Base-by-base conservation (phyloP, 2,113 vertebrate genomes). In the Nymphicus hollandicus region DNA sequence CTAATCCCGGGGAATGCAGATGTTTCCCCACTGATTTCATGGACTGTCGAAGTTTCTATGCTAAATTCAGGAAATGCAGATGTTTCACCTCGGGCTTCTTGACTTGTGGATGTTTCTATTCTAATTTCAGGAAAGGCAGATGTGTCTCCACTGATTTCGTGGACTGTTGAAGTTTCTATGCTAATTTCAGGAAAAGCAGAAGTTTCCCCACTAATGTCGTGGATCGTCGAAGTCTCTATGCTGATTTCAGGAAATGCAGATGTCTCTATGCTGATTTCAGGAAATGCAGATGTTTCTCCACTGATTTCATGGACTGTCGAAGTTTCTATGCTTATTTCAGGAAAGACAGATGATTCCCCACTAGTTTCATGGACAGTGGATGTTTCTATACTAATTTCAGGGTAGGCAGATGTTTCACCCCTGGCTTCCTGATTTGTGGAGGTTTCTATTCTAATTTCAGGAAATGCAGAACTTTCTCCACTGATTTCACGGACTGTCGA, bases 251-350 rank as follows among this genome's bases (percentile, higher is more conserved):
- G 89, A 44, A 78, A 74, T 1, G 91, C 96, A 78, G 96, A 94
- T 3, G 46, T 71, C 44, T 98, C 95, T 12, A n/a, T n/a, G n/a
- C n/a, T 56, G 31, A 56, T 83, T 6, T 76, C 84, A 13, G 77
- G 89, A 44, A 78, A 74, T 1, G 91, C 96, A 78, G 96, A 94
- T 3, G 46, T 71, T 46, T 98, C 95, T 12, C 95, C 96, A 55
- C 96, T 98, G n/a, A 63, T 95, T 86, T 97, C 97, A 0, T 53
- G 94, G 44, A 96, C 81, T 0, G 92, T 78, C 0, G 98, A 97
- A 25, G 97, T 96, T 86, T 96, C 95, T 87, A 97, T 97, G 43
- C 97, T 98, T 37, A 97, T 94, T 83, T 98, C 97, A 5, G 96
- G 95, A 47, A 86, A 89, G 0, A 47, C 92, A 77, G 96, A 96